Percentiles rank a stretch among this genome's conserved stretches.
Evolutionary conservation across 2,113 vertebrate species (phyloP).

Genomic region (Trochalopteron elliotii): DNA sequence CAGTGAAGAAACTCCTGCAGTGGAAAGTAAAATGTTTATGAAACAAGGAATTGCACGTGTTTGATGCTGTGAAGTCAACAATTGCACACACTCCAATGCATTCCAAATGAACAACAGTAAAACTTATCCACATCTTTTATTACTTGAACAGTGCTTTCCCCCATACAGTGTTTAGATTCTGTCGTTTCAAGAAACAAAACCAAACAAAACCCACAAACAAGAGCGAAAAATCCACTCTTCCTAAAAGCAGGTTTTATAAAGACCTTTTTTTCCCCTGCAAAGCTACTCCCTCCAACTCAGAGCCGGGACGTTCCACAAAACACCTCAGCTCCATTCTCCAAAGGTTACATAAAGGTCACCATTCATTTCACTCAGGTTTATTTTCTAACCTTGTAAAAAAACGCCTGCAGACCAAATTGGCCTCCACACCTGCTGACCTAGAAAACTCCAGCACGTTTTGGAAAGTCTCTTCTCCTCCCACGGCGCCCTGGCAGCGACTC

Average conservation of each 20-base stretch:
- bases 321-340: constrained; percentile 8
- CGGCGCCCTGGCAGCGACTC: fast-evolving
- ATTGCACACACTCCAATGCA: neutral
- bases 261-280: neutral
- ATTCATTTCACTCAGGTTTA: constrained; percentile 51
- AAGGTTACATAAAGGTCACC: constrained; percentile 59
- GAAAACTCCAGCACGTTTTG: neutral
- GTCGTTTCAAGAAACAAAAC: neutral
- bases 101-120: neutral
- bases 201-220: neutral
- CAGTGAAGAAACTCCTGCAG: neutral
- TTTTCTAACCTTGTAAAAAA: constrained; percentile 60
- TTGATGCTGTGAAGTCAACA: neutral
- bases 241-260: neutral
- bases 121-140: neutral
- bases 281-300: neutral
- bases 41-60: neutral
- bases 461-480: neutral
- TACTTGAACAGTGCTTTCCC: neutral
- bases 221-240: neutral
- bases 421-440: constrained; percentile 56
- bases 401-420: constrained; percentile 39
- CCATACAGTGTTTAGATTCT: neutral
- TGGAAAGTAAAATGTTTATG: neutral
- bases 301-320: constrained; percentile 33